Evolutionary conservation across 1,140 invertebrate genomes (phyloP).

Genomic region (Brachionus calyciflorus): DNA sequence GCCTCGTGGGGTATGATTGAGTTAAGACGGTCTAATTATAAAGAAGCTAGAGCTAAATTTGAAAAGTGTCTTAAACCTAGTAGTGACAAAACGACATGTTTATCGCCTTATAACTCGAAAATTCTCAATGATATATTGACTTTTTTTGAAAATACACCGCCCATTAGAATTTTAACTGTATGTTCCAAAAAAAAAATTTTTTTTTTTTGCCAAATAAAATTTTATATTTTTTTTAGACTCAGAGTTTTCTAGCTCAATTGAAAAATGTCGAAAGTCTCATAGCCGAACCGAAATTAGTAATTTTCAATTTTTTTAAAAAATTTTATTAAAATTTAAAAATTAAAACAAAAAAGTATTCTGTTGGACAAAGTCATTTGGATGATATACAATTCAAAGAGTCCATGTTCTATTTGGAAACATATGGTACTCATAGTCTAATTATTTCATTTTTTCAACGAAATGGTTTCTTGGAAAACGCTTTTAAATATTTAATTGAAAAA

Average conservation of each 20-base stretch:
- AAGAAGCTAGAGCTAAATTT: slow-evolving; percentile 68
- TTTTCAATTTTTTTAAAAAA: not conserved
- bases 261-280: slow-evolving; percentile 51
- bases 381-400: slow-evolving; percentile 51
- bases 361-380: slow-evolving; percentile 52
- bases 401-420: slow-evolving; percentile 58
- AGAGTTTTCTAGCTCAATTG: slow-evolving; percentile 51
- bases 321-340: not conserved
- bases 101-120: slow-evolving; percentile 1
- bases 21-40: slow-evolving; percentile 65
- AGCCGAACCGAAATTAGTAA: slow-evolving; percentile 51
- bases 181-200: no score
- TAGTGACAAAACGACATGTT: slow-evolving; percentile 9
- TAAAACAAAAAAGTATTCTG: not conserved
- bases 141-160: slow-evolving; percentile 51
- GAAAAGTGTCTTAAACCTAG: slow-evolving; percentile 55
- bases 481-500: slow-evolving; percentile 57
- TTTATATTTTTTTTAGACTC: no score
- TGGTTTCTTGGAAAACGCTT: slow-evolving; percentile 58
- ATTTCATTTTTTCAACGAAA: slow-evolving; percentile 57
- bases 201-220: no score
- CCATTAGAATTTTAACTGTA: slow-evolving; percentile 44
- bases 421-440: slow-evolving; percentile 55
- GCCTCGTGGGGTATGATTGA: slow-evolving; percentile 71
- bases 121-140: slow-evolving; percentile 52